phyloP scores from a whole-genome alignment of 2,888 invertebrate genomes.

The Stegophylla sp. region DNA sequence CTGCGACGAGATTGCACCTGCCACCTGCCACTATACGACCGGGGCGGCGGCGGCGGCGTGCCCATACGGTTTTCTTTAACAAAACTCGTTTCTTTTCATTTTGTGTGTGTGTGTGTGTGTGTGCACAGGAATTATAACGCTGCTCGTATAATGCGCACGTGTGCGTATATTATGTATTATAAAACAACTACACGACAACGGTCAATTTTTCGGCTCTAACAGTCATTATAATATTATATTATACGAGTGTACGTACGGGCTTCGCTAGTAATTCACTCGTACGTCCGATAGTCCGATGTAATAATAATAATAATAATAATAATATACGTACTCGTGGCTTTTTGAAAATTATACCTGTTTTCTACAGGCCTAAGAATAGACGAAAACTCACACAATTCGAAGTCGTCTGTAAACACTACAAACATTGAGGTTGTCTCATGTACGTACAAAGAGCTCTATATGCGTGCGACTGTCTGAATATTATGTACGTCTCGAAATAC shows the following conservation, averaged over 20 bases:
- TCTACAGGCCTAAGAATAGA: neutral
- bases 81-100: conserved; percentile 57
- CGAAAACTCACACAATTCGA: neutral
- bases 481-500: too few species aligned
- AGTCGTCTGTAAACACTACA: neutral
- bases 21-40: conserved; percentile 47
- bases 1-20: conserved; percentile 53
- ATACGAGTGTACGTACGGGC: neutral
- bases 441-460: too few species aligned
- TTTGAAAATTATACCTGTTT: conserved; percentile 20
- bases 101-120: too few species aligned
- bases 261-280: conserved; percentile 12
- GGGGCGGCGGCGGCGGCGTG: conserved; percentile 26
- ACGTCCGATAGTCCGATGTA: neutral
- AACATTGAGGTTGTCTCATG: too few species aligned
- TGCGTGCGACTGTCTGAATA: too few species aligned
- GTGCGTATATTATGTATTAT: conserved; percentile 13
- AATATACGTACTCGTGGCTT: neutral
- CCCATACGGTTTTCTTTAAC: conserved; percentile 53
- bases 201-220: conserved; percentile 48
- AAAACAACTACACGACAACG: conserved; percentile 40
- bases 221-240: conserved; percentile 4
- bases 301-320: too few species aligned
- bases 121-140: conserved; percentile 51
- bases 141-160: neutral